Evolutionary conservation across 1,140 invertebrate genomes (phyloP).

Genomic region (Mercenaria mercenaria): DNA sequence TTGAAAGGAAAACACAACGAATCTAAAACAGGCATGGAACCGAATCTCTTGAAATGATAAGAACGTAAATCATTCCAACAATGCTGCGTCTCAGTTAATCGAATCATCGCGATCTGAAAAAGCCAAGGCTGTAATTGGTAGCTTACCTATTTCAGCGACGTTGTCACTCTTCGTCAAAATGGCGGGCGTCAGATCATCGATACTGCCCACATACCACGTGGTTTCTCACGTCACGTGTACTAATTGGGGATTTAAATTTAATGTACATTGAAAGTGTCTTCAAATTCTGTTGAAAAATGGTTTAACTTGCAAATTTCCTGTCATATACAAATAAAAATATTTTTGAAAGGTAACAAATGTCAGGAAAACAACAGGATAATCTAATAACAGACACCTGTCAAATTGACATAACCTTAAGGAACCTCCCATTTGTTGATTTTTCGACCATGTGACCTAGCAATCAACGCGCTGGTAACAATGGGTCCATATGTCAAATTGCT

Average conservation of each 20-base stretch:
- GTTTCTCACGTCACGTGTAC: slow-evolving; percentile 57
- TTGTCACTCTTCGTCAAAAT: slow-evolving; percentile 85
- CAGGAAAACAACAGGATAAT: not conserved
- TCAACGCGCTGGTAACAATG: slow-evolving; percentile 64
- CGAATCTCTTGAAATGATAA: not conserved
- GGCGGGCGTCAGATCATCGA: slow-evolving; percentile 81
- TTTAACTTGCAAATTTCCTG: not conserved
- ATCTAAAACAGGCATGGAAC: not conserved
- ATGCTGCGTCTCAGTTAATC: slow-evolving; percentile 10
- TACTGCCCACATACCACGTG: slow-evolving; percentile 82
- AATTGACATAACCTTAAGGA: not conserved
- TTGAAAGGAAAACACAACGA: not conserved
- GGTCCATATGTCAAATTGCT: slow-evolving; percentile 64
- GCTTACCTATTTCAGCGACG: slow-evolving; percentile 79
- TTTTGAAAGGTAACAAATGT: not conserved
- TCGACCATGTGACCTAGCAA: slow-evolving; percentile 64
- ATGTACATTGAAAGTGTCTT: not conserved
- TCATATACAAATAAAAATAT: not conserved
- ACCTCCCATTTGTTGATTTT: slow-evolving; percentile 36
- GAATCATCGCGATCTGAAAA: slow-evolving; percentile 17
- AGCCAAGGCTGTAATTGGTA: slow-evolving; percentile 74
- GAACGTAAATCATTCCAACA: slow-evolving; percentile 10
- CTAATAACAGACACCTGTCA: slow-evolving; percentile 14
- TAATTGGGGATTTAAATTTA: not conserved
- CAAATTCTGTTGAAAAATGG: too few relatives aligned